Base-by-base conservation (phyloP, 2,888 invertebrate species). In the Calliopum simillimum region DNA sequence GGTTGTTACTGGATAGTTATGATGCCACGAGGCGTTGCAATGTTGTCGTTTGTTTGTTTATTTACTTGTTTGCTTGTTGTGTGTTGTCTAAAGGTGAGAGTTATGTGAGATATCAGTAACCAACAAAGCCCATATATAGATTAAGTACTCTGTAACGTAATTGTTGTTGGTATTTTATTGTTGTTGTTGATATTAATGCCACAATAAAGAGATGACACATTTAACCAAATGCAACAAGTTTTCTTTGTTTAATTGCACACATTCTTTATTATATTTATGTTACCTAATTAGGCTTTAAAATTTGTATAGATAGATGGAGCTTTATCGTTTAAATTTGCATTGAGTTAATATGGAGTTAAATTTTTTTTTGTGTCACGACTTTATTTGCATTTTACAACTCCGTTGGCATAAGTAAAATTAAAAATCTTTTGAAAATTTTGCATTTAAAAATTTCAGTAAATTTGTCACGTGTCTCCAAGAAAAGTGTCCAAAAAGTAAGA, bases 91-190 rank as follows among this genome's bases (percentile, higher is more conserved):
- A 47, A 47, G 33, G 51, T 51, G 63, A 25, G 43, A 51, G 63
- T n/a, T 47, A 62, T 47, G 62, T 21, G 51, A 33, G 33, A 41
- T 63, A 63, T 63, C 19, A 21, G 63, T n/a, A 63, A n/a, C 11
- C 51, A 41, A 49, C 51, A 63, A 51, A 63, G 44, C 13, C 33
- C 19, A 43, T 59, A 59, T 33, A 41, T 44, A 59, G 62, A 25
- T 44, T 23, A 8, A 33, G 8, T 8, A 33, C 8, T 33, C 33
- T 33, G 8, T 33, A 33, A 33, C 8, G 33, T 33, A 6, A 33
- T 33, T 33, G 62, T 62, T 43, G 23, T 62, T 21, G 23, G 23
- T 6, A 13, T 25, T 23, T 43, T 47, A 21, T 23, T 53, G 16
- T 51, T 64, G 51, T 64, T 25, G 47, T 14, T 63, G 43, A 6